Conservation (phyloP, 1,140 invertebrate species). For the Pseudomyrmex dendroicus region DNA sequence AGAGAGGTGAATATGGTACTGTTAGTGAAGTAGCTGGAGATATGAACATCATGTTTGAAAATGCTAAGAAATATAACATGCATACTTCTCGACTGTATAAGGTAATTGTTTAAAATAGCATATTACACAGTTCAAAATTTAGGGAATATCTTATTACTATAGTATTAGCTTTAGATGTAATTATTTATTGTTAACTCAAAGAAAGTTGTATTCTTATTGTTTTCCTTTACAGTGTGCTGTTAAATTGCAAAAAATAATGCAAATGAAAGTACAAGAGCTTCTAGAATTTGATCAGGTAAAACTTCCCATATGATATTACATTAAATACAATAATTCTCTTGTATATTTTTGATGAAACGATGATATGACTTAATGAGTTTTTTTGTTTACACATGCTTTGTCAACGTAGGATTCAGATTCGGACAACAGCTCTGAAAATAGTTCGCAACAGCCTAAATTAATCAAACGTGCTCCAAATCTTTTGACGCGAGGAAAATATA, state of each 20-base stretch:
- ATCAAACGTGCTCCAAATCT: slow-evolving; percentile 85
- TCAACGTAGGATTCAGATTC: slow-evolving; percentile 85
- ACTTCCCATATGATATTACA: not conserved
- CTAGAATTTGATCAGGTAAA: slow-evolving; percentile 91
- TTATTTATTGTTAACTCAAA: slow-evolving; percentile 19
- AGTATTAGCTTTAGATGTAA: slow-evolving; percentile 21
- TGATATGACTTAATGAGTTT: not conserved
- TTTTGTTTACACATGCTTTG: slow-evolving; percentile 23
- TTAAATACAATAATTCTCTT: not conserved
- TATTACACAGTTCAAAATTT: too few species aligned
- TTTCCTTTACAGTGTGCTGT: slow-evolving; percentile 89
- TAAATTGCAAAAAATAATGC: slow-evolving; percentile 93
- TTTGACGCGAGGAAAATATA: slow-evolving; percentile 86
- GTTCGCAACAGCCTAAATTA: slow-evolving; percentile 81
- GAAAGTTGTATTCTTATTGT: too few species aligned
- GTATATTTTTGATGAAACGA: not conserved
- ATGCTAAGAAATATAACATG: slow-evolving; percentile 97
- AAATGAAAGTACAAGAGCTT: slow-evolving; percentile 93
- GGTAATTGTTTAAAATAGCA: slow-evolving; percentile 80
- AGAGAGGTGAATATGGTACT: slow-evolving; percentile 93
- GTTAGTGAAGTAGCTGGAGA: slow-evolving; percentile 96
- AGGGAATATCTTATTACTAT: slow-evolving; percentile 25
- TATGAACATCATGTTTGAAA: slow-evolving; percentile 99
- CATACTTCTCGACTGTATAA: slow-evolving; percentile 95
- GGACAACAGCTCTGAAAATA: slow-evolving; percentile 85